Evolutionary conservation across 1,140 invertebrate species (phyloP).

Genomic region (Tetramorium parvispinum): DNA sequence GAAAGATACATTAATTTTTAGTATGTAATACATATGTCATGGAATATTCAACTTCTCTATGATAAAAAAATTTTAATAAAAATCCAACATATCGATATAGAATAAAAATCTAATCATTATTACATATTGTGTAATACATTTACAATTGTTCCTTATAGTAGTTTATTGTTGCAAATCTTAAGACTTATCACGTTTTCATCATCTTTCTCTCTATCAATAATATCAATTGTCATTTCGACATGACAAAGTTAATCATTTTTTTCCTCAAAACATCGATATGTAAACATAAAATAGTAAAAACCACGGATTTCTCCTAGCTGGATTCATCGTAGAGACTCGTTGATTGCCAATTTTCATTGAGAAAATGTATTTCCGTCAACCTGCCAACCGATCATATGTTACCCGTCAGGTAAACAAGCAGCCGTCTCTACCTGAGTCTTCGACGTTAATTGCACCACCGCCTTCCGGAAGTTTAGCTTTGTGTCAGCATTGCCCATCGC

Average conservation of each 20-base stretch:
- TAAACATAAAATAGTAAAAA: neutral
- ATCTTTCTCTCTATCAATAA: neutral
- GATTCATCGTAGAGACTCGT: neutral
- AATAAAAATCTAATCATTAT: neutral
- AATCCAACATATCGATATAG: neutral
- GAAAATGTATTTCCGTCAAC: slow-evolving; percentile 6
- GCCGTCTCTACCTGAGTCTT: slow-evolving; percentile 93
- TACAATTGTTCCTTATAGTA: neutral
- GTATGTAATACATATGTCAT: neutral
- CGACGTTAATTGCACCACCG: slow-evolving; percentile 97
- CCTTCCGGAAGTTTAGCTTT: slow-evolving; percentile 98
- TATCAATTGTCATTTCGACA: neutral
- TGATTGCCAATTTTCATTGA: neutral
- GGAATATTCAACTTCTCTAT: neutral
- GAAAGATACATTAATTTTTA: neutral
- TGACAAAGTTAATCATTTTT: neutral
- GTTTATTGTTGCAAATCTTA: neutral
- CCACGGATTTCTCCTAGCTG: neutral
- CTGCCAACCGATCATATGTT: slow-evolving; percentile 68
- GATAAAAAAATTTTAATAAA: neutral
- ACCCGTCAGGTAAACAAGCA: slow-evolving; percentile 44
- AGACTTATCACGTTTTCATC: neutral
- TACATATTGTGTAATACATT: neutral
- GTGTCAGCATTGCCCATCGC: slow-evolving; percentile 98
- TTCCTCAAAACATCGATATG: neutral